These are phyloP conservation scores for Macrotus californicus DNA, from an alignment of 2,113 vertebrate genomes.

Conservation along the genomic window DNA sequence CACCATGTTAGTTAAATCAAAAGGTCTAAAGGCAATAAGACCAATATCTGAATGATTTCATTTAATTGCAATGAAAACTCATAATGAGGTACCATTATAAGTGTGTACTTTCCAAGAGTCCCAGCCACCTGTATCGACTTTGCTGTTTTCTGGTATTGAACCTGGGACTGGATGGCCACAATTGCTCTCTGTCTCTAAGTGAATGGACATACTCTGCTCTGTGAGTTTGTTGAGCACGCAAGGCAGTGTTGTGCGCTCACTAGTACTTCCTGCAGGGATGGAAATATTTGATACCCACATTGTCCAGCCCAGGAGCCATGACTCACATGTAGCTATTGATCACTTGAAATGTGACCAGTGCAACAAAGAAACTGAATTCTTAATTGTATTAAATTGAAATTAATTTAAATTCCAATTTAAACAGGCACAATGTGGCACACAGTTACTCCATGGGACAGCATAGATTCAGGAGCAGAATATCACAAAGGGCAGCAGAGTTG, in stretches of 20 bases:
- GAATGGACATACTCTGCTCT: background rate
- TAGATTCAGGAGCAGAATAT: background rate
- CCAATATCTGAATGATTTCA: slow-evolving; percentile 46
- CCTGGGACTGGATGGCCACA: background rate
- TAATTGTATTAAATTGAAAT: background rate
- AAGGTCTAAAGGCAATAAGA: background rate
- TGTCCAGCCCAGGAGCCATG: background rate
- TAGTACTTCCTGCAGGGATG: fast-evolving
- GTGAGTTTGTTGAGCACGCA: background rate
- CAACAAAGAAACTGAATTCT: background rate
- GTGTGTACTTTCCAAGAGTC: background rate
- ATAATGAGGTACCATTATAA: slow-evolving; percentile 39
- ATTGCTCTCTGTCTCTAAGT: slow-evolving; percentile 30
- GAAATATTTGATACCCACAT: background rate
- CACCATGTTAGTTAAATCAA: background rate
- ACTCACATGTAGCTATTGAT: background rate
- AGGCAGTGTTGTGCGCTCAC: background rate
- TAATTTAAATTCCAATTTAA: background rate
- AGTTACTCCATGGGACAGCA: background rate
- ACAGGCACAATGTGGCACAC: background rate
- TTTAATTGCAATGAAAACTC: slow-evolving; percentile 32
- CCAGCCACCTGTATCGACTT: slow-evolving; percentile 32
- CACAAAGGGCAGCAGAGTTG: background rate
- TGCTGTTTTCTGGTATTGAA: slow-evolving; percentile 36
- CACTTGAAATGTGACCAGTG: background rate